A percentile compares a stretch with the other conserved stretches of the same genome.
phyloP scores from a whole-genome alignment of 2,113 vertebrate genomes.

The Lamprologus speciosus region DNA sequence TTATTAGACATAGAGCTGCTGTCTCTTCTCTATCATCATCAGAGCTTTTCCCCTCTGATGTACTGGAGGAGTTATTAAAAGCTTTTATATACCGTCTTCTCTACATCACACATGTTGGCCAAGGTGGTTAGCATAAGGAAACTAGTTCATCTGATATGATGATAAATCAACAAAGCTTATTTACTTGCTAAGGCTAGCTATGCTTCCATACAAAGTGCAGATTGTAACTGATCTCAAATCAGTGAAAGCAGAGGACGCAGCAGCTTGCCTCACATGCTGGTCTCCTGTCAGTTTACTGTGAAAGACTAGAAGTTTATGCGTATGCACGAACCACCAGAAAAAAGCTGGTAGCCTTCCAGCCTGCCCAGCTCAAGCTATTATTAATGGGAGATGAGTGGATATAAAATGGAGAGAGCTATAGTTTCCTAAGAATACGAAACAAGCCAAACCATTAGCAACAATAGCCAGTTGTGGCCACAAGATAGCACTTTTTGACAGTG shows the following conservation, averaged over 20 bases:
- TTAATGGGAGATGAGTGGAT: not conserved
- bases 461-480: not conserved
- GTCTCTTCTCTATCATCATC: not conserved
- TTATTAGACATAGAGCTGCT: not conserved
- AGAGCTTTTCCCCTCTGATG: not conserved
- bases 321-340: not conserved
- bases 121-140: not conserved
- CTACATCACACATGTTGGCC: not conserved
- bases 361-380: not conserved
- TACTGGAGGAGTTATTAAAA: not conserved
- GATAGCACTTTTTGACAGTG: not conserved
- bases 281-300: not conserved
- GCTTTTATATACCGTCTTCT: not conserved
- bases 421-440: not conserved
- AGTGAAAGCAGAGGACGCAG: not conserved
- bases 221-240: not conserved
- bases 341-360: not conserved
- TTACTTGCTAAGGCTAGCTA: not conserved
- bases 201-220: not conserved
- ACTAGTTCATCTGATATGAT: not conserved
- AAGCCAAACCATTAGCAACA: not conserved
- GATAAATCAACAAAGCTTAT: rapidly evolving
- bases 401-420: not conserved
- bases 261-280: not conserved
- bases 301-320: not conserved